Evolutionary conservation across 2,113 vertebrate species (phyloP).

Genomic region (Ancistrus triradiatus): DNA sequence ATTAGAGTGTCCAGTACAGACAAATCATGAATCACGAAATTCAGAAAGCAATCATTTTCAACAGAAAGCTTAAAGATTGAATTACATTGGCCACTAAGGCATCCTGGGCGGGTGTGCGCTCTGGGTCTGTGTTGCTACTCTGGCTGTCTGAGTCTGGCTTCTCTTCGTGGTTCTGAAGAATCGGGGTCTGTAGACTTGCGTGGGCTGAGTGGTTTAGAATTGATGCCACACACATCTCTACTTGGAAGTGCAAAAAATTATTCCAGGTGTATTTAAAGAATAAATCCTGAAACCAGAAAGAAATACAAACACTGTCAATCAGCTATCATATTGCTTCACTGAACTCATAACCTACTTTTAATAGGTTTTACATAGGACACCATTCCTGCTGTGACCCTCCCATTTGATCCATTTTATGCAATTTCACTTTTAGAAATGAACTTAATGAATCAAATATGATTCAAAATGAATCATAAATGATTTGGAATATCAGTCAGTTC

Average conservation of each 20-base stretch:
- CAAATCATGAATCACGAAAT: neutral
- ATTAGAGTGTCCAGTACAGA: neutral
- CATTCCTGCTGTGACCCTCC: too few relatives aligned
- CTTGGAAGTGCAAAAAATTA: conserved; percentile 98
- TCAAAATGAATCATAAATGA: too few relatives aligned
- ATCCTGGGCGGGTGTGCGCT: conserved; percentile 56
- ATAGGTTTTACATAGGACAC: too few relatives aligned
- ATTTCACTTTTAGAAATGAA: too few relatives aligned
- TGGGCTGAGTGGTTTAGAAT: conserved; percentile 80
- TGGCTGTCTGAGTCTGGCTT: conserved; percentile 38
- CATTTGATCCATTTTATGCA: too few relatives aligned
- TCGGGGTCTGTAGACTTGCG: conserved; percentile 56
- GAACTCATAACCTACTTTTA: neutral
- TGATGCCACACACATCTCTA: conserved; percentile 88
- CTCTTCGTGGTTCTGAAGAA: conserved; percentile 60
- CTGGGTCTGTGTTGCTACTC: conserved; percentile 37
- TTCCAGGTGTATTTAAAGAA: conserved; percentile 98
- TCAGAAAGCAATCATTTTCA: too few relatives aligned
- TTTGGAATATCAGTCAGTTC: too few relatives aligned
- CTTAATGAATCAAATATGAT: too few relatives aligned
- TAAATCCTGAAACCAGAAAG: conserved; percentile 74
- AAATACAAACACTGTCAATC: neutral
- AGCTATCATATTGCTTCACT: neutral
- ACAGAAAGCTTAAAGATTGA: conserved; percentile 32
- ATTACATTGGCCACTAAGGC: conserved; percentile 82